These are phyloP conservation scores for Hexactinellida sp. DNA, from an alignment of 37 sponge, comb jelly and placozoan genomes.

Conservation along the genomic window DNA sequence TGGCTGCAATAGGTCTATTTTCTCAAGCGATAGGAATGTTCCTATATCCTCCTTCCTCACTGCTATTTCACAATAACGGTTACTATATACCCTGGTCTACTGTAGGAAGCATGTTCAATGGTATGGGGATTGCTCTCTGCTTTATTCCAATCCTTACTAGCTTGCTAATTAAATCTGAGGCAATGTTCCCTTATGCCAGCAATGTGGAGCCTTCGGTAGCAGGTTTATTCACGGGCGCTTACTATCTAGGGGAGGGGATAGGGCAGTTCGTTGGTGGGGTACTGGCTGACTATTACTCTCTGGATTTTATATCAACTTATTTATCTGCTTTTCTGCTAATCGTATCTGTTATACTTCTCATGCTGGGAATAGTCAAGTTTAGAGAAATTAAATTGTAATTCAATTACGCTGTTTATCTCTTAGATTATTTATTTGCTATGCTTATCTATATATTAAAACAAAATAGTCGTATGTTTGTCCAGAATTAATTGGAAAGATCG, in stretches of 20 bases:
- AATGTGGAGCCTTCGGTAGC: slow-evolving; percentile 5
- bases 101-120: background rate
- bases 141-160: background rate
- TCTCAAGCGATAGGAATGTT: background rate
- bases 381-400: background rate
- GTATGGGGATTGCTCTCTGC: background rate
- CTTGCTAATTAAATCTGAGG: background rate
- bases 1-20: background rate
- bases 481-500: no score
- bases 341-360: background rate
- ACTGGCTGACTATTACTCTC: background rate
- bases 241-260: background rate
- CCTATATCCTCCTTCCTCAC: background rate
- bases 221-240: slow-evolving; percentile 1
- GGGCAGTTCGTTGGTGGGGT: background rate
- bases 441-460: no score
- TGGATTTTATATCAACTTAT: background rate
- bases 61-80: background rate
- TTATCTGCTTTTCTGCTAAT: background rate
- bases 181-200: background rate
- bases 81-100: background rate
- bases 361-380: background rate
- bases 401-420: background rate
- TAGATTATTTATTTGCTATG: no score
- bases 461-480: no score